phyloP scores from a whole-genome alignment of 2,888 invertebrate species.

The Eristalis tenax region DNA sequence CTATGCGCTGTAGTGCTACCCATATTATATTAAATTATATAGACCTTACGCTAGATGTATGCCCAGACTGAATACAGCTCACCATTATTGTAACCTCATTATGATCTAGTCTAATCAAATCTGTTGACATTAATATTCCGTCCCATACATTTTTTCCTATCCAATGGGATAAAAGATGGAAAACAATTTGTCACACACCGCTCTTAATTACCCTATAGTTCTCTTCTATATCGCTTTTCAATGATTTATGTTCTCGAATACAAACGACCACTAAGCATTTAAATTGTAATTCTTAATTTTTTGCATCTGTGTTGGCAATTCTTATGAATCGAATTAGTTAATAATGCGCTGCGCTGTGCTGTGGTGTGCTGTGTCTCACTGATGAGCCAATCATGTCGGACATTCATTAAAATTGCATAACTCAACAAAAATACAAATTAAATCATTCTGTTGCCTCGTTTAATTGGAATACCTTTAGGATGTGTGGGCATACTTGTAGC shows the following conservation, averaged over 20 bases:
- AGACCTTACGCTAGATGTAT: too few species aligned
- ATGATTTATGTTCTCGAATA: conserved; percentile 9
- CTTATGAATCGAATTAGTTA: conserved; percentile 21
- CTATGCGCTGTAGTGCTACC: too few species aligned
- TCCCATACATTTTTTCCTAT: too few species aligned
- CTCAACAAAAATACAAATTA: conserved; percentile 14
- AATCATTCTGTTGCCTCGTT: conserved; percentile 12
- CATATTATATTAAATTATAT: too few species aligned
- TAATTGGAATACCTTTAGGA: conserved; percentile 12
- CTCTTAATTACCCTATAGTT: background rate
- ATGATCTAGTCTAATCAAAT: too few species aligned
- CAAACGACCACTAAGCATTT: conserved; percentile 12
- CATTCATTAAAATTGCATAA: conserved; percentile 46
- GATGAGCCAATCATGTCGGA: conserved; percentile 38
- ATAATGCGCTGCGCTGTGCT: conserved; percentile 5
- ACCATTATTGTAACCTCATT: too few species aligned
- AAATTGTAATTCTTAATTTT: conserved; percentile 10
- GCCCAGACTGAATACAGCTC: too few species aligned
- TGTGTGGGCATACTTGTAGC: background rate
- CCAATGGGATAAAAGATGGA: background rate
- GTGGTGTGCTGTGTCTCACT: background rate
- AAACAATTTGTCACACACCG: background rate
- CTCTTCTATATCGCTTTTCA: background rate
- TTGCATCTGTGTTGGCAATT: conserved; percentile 28
- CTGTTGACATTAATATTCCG: too few species aligned